phyloP scores from a whole-genome alignment of 2,888 invertebrate genomes.

The Tromatobia lineatoria region DNA sequence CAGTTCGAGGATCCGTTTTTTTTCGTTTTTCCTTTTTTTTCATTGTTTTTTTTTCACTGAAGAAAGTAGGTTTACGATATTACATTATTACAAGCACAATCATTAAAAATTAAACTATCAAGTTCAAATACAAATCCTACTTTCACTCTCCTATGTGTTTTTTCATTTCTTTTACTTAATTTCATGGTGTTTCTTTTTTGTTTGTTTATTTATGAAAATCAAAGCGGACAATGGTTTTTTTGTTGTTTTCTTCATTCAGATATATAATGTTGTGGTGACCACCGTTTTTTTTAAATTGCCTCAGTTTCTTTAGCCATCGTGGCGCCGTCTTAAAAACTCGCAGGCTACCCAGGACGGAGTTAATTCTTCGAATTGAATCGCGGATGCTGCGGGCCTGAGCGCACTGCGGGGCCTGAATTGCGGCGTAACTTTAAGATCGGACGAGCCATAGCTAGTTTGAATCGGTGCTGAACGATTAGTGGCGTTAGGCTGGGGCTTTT shows the following conservation, averaged over 20 bases:
- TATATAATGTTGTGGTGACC: conserved; percentile 78
- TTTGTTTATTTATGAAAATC: conserved; percentile 80
- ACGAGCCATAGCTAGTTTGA: conserved; percentile 84
- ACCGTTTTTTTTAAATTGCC: conserved; percentile 81
- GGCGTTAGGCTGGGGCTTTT: conserved; percentile 84
- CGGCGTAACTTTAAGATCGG: conserved; percentile 81
- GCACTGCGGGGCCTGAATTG: conserved; percentile 77
- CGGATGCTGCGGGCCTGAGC: conserved; percentile 79
- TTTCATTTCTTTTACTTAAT: conserved; percentile 74
- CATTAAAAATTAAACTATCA: conserved; percentile 84
- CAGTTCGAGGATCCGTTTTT: conserved; percentile 77
- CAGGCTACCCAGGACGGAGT: conserved; percentile 81
- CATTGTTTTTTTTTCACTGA: conserved; percentile 77
- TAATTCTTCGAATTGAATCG: conserved; percentile 77
- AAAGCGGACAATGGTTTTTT: conserved; percentile 81
- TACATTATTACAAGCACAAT: conserved; percentile 84
- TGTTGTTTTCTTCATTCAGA: conserved; percentile 78
- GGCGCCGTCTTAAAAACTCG: conserved; percentile 81
- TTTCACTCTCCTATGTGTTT: conserved; percentile 83
- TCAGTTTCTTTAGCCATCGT: conserved; percentile 79
- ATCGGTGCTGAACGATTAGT: conserved; percentile 85
- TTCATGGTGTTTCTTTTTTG: conserved; percentile 74
- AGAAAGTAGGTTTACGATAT: conserved; percentile 83
- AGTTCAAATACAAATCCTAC: conserved; percentile 85
- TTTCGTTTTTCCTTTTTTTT: conserved; percentile 55